phyloP scores from a whole-genome alignment of 1,140 invertebrate genomes.

The Drosophila triauraria region DNA sequence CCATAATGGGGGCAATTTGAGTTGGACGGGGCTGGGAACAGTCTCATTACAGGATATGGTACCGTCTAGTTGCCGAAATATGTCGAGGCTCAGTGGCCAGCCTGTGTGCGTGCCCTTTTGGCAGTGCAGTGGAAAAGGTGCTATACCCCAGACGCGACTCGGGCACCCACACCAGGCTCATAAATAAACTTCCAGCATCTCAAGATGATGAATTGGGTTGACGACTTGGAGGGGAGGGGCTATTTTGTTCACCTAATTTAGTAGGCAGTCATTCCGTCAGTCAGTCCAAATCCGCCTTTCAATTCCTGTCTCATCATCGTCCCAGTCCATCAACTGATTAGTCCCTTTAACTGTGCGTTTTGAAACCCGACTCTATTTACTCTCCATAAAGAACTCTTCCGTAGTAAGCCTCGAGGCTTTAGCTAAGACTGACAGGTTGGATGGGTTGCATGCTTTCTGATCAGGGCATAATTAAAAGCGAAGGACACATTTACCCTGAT shows the following conservation, averaged over 20 bases:
- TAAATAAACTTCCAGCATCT: conserved; percentile 56
- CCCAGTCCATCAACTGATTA: conserved; percentile 50
- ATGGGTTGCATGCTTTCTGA: neutral
- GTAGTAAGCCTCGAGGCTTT: neutral
- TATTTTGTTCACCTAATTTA: conserved; percentile 26
- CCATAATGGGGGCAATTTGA: conserved; percentile 19
- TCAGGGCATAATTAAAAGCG: neutral
- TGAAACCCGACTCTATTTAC: conserved; percentile 34
- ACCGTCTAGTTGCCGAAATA: conserved; percentile 8
- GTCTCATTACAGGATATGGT: conserved; percentile 21
- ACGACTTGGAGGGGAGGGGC: conserved; percentile 67
- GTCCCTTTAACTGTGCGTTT: conserved; percentile 53
- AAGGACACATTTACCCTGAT: neutral
- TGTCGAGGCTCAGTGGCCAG: neutral
- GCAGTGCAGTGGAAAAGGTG: neutral
- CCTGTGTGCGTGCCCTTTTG: neutral
- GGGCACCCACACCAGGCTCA: conserved; percentile 9
- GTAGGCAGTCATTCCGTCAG: neutral
- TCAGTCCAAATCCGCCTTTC: conserved; percentile 1
- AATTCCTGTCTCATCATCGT: neutral
- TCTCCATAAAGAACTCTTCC: conserved; percentile 20
- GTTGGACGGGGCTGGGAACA: neutral
- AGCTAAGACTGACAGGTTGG: neutral
- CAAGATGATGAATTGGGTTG: conserved; percentile 75
- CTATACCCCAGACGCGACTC: neutral